Evolutionary conservation across 2,888 invertebrate species (phyloP).

Genomic region (Epinotia brunnichana): DNA sequence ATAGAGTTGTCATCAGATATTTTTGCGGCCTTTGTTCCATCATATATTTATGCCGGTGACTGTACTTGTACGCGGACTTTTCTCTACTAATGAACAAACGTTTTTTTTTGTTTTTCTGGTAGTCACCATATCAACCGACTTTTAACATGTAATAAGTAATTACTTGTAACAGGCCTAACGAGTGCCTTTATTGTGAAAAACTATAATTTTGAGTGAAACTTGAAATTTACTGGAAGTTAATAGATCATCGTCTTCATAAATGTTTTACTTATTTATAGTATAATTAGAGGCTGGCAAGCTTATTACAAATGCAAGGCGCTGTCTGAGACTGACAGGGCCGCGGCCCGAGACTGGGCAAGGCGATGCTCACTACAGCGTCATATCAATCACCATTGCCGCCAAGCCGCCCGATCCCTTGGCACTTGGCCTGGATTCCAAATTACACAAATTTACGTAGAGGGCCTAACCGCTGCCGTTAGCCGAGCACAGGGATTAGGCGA

Average conservation of each 20-base stretch:
- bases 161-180: too few species aligned
- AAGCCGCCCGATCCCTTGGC: conserved; percentile 78
- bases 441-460: conserved; percentile 82
- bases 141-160: too few species aligned
- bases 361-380: conserved; percentile 71
- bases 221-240: neutral
- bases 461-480: conserved; percentile 75
- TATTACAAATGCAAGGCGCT: conserved; percentile 72
- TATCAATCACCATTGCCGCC: conserved; percentile 81
- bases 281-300: conserved; percentile 48
- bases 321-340: conserved; percentile 61
- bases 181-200: too few species aligned
- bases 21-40: too few species aligned
- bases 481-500: conserved; percentile 74
- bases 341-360: conserved; percentile 58
- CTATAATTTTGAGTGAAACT: too few species aligned
- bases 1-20: too few species aligned
- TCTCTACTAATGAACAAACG: too few species aligned
- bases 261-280: conserved; percentile 20
- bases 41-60: too few species aligned
- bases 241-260: neutral
- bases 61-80: too few species aligned
- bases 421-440: conserved; percentile 83
- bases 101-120: too few species aligned
- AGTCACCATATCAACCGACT: too few species aligned